These are phyloP conservation scores for Dinoponera quadriceps DNA, from an alignment of 1,140 invertebrate genomes.

Conservation along the genomic window DNA sequence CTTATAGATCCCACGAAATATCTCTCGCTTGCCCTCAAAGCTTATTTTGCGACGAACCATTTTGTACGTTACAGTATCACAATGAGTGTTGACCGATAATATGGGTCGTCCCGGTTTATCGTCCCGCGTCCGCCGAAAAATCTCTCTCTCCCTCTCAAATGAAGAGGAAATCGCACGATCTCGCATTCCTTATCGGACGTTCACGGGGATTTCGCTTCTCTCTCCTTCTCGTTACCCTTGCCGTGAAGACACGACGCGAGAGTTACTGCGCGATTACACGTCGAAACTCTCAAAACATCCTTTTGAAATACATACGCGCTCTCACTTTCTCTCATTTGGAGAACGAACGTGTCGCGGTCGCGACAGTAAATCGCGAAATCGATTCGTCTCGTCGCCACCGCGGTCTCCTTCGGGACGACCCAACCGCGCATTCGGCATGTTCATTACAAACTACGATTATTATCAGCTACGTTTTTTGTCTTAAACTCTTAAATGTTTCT, in stretches of 20 bases:
- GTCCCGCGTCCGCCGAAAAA: slow-evolving; percentile 20
- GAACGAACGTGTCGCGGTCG: not conserved
- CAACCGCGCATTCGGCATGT: slow-evolving; percentile 60
- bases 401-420: slow-evolving; percentile 56
- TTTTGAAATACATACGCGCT: not conserved
- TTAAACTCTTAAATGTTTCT: no score
- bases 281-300: not conserved
- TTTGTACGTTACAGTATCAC: slow-evolving; percentile 85
- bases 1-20: slow-evolving; percentile 19
- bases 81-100: slow-evolving; percentile 80
- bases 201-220: not conserved
- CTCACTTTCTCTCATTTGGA: no score
- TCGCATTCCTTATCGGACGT: not conserved
- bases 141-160: not conserved
- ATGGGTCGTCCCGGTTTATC: slow-evolving; percentile 64
- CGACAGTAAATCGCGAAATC: not conserved
- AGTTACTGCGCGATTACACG: not conserved
- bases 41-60: slow-evolving; percentile 78
- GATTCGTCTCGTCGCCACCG: not conserved
- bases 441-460: slow-evolving; percentile 60
- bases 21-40: slow-evolving; percentile 53
- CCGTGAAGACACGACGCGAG: slow-evolving; percentile 22
- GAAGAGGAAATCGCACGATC: not conserved
- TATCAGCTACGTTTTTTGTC: slow-evolving; percentile 48
- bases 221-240: not conserved